A percentile compares a stretch with the other conserved stretches of the same genome.
Evolutionary conservation across 2,113 vertebrate genomes (phyloP).

Genomic region (Mystacornis crossleyi): DNA sequence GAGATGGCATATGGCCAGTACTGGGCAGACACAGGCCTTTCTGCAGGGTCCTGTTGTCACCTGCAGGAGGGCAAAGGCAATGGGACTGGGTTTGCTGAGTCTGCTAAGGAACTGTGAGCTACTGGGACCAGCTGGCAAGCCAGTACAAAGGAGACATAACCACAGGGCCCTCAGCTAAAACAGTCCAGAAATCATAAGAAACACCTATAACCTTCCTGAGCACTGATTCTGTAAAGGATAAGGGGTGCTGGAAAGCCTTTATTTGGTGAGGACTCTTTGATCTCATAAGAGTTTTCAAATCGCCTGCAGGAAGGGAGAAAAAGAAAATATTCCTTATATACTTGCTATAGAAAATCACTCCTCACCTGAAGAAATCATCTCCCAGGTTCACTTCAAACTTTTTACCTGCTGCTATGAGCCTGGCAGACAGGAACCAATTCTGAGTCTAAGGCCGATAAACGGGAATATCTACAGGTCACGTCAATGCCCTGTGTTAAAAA

Average conservation of each 20-base stretch:
- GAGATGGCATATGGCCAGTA: not conserved
- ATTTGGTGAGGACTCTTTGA: not conserved
- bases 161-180: not conserved
- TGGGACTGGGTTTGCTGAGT: not conserved
- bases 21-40: not conserved
- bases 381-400: not conserved
- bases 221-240: not conserved
- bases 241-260: not conserved
- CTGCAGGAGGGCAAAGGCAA: not conserved
- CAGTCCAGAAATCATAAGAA: not conserved
- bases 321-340: not conserved
- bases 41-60: not conserved
- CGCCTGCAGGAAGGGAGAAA: not conserved
- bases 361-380: not conserved
- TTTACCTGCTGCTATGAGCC: not conserved
- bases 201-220: not conserved
- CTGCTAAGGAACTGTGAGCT: accelerated
- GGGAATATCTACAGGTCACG: not conserved
- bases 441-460: not conserved
- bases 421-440: not conserved
- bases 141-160: not conserved
- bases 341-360: not conserved
- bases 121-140: not conserved
- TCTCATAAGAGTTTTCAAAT: not conserved
- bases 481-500: not conserved